Conservation (phyloP, 2,113 vertebrate genomes). For the Cinclus cinclus region DNA sequence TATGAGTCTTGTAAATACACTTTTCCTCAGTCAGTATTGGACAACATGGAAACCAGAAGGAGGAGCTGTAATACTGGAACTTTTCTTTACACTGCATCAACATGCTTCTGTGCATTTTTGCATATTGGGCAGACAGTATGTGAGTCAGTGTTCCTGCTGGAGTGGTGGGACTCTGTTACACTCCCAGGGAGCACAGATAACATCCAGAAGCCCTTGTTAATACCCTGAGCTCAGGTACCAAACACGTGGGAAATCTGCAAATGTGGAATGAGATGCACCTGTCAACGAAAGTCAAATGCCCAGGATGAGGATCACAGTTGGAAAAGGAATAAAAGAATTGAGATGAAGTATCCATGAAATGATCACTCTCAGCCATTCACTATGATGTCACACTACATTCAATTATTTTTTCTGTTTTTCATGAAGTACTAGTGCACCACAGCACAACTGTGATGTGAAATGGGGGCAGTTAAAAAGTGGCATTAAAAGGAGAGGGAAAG, state of each 20-base stretch:
- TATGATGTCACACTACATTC: background rate
- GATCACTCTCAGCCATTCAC: background rate
- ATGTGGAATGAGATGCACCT: background rate
- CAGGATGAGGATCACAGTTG: background rate
- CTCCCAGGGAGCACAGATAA: background rate
- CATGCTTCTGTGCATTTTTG: background rate
- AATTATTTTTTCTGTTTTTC: background rate
- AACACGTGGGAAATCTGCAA: background rate
- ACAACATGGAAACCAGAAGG: background rate
- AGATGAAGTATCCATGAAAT: conserved; percentile 12
- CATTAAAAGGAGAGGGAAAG: background rate
- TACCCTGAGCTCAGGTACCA: background rate
- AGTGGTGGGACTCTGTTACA: background rate
- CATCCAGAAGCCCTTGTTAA: background rate
- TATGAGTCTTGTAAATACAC: background rate
- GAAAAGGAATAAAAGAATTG: background rate
- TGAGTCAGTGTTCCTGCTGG: background rate
- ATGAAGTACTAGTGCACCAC: background rate
- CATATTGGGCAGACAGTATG: background rate
- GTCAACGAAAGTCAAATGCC: background rate
- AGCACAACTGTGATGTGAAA: background rate
- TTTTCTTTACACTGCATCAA: background rate
- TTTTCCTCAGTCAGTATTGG: background rate
- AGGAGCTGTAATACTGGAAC: background rate
- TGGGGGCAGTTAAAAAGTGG: background rate